Base-by-base conservation (phyloP, 2,113 vertebrate species). In the Panurus biarmicus region DNA sequence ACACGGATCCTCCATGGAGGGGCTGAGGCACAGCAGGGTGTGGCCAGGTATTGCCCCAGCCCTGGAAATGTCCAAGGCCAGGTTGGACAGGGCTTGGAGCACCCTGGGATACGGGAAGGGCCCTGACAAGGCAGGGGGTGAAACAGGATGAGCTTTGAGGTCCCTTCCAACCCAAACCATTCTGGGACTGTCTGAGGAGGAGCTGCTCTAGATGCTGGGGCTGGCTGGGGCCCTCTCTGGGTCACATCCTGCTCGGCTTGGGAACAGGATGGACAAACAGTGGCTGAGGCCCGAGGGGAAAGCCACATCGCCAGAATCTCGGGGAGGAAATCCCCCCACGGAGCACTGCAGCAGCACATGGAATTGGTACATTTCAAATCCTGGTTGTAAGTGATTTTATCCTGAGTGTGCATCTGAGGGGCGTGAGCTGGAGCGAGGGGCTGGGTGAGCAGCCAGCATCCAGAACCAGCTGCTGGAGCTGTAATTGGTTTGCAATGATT, bases 401-500 rank as follows among this genome's bases (percentile, higher is more conserved):
- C 29, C 45, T 3, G 1, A 7, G 42, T 4, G 20, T 26, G 64
- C 29, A 12, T 7, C 72, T 85, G n/a, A 22, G 23, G 84, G 65
- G 50, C 90, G 54, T 70, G 76, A 72, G 71, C 81, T 9, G 26
- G 66, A 54, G 35, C 1, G 9, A 40, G 78, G 26, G 28, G 80
- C 33, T 80, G 87, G 66, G 73, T 33, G 33, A 64, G 84, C 48
- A 29, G 70, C 65, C 13, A 9, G 12, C 50, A 50, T 45, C 85
- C 89, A 86, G 91, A 94, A 70, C 16, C 0, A 28, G 73, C 74
- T 60, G 28, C 16, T 84, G 71, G 89, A 91, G 82, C 74, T 75
- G 65, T 96, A 95, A 96, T 85, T 93, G 91, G 45, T 95, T 94
- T 92, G 33, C 96, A 94, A 48, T 24, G 85, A 82, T 48, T 95